A percentile compares a stretch with the other conserved stretches of the same genome.
Conservation (phyloP, 2,888 invertebrate genomes). For the Phortica magna region DNA sequence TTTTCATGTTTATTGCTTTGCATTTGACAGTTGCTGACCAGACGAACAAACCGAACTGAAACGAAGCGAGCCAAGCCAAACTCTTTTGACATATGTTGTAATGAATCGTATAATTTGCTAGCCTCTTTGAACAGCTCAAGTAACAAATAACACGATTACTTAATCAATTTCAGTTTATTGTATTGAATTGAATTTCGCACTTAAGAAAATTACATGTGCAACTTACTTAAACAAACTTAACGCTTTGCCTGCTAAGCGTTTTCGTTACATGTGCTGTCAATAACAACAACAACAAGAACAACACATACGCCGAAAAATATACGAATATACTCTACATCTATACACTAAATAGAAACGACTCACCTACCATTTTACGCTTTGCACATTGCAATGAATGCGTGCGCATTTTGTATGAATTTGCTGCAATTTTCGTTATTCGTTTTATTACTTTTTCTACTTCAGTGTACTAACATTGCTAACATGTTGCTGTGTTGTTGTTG, state of each 20-base stretch:
- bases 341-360: not conserved
- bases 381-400: slow-evolving; percentile 51
- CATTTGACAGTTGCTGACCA: slow-evolving; percentile 51
- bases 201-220: not conserved
- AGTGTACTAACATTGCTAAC: too few relatives aligned
- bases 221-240: not conserved
- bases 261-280: too few relatives aligned
- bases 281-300: not conserved
- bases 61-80: not conserved
- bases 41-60: not conserved
- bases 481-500: not conserved
- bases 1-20: slow-evolving; percentile 64
- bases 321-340: too few relatives aligned
- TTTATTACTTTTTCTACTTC: not conserved
- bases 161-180: slow-evolving; percentile 10
- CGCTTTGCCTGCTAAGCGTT: not conserved
- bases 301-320: not conserved
- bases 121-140: not conserved
- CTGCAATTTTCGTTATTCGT: slow-evolving; percentile 22
- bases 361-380: slow-evolving; percentile 40
- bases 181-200: not conserved
- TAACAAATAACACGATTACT: not conserved
- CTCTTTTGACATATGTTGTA: not conserved
- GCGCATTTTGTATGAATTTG: slow-evolving; percentile 70
- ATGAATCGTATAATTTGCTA: not conserved